These are phyloP conservation scores for Heliopora coerulea DNA, from an alignment of 92 coral and sea anemone genomes.

Conservation along the genomic window DNA sequence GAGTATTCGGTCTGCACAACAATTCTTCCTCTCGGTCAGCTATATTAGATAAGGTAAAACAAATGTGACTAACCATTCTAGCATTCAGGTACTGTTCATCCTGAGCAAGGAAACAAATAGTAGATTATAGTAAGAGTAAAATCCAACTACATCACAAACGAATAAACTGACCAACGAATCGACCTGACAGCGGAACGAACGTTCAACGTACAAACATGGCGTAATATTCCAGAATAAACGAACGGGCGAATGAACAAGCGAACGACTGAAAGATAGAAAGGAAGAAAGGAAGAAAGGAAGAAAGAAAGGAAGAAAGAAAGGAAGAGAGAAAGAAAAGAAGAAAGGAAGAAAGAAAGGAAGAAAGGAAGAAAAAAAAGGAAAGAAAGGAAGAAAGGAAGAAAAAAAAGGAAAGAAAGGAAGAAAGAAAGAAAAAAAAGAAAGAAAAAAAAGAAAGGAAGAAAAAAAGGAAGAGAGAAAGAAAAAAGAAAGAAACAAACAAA, in stretches of 20 bases:
- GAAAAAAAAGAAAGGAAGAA: not conserved
- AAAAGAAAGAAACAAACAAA: not conserved
- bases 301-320: not conserved
- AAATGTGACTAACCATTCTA: slow-evolving; percentile 65
- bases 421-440: not conserved
- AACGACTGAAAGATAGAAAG: too few relatives aligned
- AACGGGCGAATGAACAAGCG: too few relatives aligned
- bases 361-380: not conserved
- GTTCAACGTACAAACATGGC: too few relatives aligned
- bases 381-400: not conserved
- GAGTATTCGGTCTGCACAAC: too few relatives aligned
- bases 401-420: not conserved
- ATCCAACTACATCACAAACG: too few relatives aligned
- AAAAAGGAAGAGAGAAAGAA: not conserved
- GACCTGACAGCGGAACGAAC: too few relatives aligned
- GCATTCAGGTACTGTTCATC: slow-evolving; percentile 89
- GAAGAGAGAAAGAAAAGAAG: not conserved
- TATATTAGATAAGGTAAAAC: not conserved
- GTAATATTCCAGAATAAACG: too few relatives aligned
- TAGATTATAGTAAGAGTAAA: not conserved
- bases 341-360: not conserved
- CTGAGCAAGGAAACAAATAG: slow-evolving; percentile 30
- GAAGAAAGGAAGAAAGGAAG: too few relatives aligned
- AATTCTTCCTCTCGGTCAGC: too few relatives aligned
- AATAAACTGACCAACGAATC: not conserved